phyloP scores from a whole-genome alignment of 2,113 vertebrate species.

The Anoura caudifer region DNA sequence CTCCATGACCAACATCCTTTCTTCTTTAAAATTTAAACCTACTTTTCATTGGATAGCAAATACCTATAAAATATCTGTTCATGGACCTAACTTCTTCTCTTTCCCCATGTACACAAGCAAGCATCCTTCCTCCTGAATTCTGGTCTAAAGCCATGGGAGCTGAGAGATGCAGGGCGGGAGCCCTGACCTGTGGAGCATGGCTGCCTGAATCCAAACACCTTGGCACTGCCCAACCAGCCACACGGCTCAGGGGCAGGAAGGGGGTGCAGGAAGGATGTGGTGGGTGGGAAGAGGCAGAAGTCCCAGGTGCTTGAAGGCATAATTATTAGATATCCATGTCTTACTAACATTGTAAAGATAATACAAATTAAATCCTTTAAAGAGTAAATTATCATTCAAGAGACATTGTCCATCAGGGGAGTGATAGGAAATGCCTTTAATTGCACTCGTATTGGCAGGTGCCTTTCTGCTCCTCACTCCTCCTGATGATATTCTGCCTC shows the following conservation, averaged over 20 bases:
- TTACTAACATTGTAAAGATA: neutral
- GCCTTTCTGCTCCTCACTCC: neutral
- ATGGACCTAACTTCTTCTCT: neutral
- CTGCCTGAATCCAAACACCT: neutral
- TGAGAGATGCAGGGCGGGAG: neutral
- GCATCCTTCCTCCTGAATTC: neutral
- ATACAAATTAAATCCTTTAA: neutral
- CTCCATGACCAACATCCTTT: neutral
- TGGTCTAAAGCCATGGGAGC: neutral
- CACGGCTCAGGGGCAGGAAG: neutral
- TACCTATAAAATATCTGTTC: neutral
- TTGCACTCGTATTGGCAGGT: fast-evolving
- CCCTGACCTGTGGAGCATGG: neutral
- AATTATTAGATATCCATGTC: neutral
- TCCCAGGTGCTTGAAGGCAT: neutral
- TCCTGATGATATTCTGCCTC: neutral
- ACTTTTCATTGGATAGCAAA: neutral
- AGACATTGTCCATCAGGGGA: neutral
- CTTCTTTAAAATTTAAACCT: neutral
- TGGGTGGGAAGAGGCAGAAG: neutral
- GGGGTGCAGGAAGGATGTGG: neutral
- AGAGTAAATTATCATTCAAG: neutral
- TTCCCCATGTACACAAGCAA: neutral
- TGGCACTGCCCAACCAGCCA: too few species aligned
- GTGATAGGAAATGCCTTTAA: neutral